Conservation (phyloP, 2,888 invertebrate species). For the Thymelicus sylvestris region DNA sequence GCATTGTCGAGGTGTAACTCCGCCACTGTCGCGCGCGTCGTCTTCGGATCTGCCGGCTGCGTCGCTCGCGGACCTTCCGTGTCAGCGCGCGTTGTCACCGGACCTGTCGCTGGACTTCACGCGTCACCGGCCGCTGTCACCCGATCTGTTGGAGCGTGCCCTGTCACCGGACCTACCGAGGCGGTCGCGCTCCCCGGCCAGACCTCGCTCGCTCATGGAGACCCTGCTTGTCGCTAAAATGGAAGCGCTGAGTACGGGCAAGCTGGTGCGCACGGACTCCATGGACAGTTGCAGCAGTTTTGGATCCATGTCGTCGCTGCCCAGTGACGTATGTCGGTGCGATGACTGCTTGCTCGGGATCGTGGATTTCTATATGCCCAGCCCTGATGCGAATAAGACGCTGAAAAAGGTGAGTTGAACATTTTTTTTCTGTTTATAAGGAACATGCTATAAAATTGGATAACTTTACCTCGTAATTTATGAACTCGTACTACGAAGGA, state of each 20-base stretch:
- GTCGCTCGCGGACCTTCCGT: constrained; percentile 52
- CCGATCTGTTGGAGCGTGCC: constrained; percentile 69
- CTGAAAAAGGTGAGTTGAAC: constrained; percentile 85
- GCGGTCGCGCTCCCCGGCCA: constrained; percentile 80
- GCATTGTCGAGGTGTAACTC: constrained; percentile 79
- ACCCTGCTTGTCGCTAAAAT: constrained; percentile 92
- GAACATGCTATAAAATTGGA: no score
- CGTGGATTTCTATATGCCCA: constrained; percentile 88
- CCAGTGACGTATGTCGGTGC: constrained; percentile 91
- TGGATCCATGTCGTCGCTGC: constrained; percentile 87
- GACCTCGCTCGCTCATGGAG: constrained; percentile 92
- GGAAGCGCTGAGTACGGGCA: constrained; percentile 87
- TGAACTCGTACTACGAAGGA: no score
- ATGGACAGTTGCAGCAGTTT: constrained; percentile 90
- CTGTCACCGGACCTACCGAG: constrained; percentile 77
- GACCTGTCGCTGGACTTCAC: constrained; percentile 66
- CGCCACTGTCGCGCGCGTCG: constrained; percentile 78
- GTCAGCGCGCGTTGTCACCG: constrained; percentile 72
- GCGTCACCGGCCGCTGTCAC: constrained; percentile 69
- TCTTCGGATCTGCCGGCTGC: no score
- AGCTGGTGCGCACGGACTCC: constrained; percentile 89
- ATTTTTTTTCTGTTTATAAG: no score
- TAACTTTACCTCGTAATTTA: no score
- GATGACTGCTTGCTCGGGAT: constrained; percentile 94
- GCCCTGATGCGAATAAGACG: constrained; percentile 77